Evolutionary conservation across 1,140 invertebrate genomes (phyloP).

Genomic region (Chrysoperla carnea): DNA sequence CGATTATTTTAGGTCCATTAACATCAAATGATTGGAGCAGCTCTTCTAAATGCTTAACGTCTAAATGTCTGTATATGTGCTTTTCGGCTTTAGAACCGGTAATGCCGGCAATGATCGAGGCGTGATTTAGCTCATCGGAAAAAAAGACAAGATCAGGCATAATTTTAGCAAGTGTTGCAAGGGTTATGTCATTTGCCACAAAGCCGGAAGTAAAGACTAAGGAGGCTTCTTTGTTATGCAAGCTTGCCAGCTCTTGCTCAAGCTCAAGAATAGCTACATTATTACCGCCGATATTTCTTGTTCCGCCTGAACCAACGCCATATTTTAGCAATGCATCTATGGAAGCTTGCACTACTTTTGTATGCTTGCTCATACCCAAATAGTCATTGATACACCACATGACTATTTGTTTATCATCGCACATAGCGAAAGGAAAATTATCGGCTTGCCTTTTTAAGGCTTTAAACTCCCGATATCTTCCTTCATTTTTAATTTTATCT

Average conservation of each 20-base stretch:
- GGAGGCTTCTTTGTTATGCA: slow-evolving; percentile 87
- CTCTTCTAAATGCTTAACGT: slow-evolving; percentile 68
- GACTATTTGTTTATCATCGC: slow-evolving; percentile 65
- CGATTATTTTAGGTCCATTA: slow-evolving; percentile 83
- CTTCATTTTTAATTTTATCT: no score
- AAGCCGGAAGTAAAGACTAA: slow-evolving; percentile 95
- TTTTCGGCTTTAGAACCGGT: slow-evolving; percentile 82
- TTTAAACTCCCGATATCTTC: no score
- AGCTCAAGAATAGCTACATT: slow-evolving; percentile 79
- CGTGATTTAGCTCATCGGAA: slow-evolving; percentile 96
- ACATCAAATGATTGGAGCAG: slow-evolving; percentile 56
- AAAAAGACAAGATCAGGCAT: slow-evolving; percentile 53
- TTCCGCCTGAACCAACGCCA: slow-evolving; percentile 91
- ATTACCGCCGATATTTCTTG: slow-evolving; percentile 94
- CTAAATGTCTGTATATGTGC: slow-evolving; percentile 91
- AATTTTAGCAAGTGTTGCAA: slow-evolving; percentile 79
- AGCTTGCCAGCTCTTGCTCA: slow-evolving; percentile 63
- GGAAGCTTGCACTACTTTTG: slow-evolving; percentile 57
- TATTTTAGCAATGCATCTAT: slow-evolving; percentile 64
- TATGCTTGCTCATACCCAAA: slow-evolving; percentile 87
- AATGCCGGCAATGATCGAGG: slow-evolving; percentile 97
- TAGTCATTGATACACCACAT: slow-evolving; percentile 99
- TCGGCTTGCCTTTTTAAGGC: no score
- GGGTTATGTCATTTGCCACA: slow-evolving; percentile 93
- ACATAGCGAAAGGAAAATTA: no score